A percentile compares a stretch with the other conserved stretches of the same genome.
Evolutionary conservation across 1,140 invertebrate species (phyloP).

Genomic region (Trichonephila clavata): DNA sequence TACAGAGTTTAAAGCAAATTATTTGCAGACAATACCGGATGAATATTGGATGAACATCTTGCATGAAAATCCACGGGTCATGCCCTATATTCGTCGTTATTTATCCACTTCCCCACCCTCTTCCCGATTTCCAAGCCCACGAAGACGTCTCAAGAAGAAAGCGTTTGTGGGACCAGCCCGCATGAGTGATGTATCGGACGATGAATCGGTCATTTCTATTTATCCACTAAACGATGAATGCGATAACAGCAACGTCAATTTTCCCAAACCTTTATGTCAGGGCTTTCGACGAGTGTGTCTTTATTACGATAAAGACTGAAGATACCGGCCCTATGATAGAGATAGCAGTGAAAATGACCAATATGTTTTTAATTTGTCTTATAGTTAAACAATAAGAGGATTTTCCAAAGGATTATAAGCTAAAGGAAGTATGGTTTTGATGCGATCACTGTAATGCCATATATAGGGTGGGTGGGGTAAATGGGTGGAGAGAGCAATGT

Average conservation of each 20-base stretch:
- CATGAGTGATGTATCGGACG: too few relatives aligned
- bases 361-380: not conserved
- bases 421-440: not conserved
- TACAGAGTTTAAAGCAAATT: not conserved
- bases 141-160: too few relatives aligned
- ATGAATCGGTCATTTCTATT: too few relatives aligned
- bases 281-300: too few relatives aligned
- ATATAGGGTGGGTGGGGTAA: not conserved
- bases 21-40: not conserved
- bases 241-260: too few relatives aligned
- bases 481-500: not conserved
- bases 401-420: slow-evolving; percentile 50
- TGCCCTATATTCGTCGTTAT: too few relatives aligned
- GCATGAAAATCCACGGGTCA: too few relatives aligned
- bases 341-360: not conserved
- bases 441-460: not conserved
- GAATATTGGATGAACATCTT: not conserved
- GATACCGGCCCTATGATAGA: not conserved
- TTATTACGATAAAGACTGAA: not conserved
- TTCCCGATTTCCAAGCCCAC: too few relatives aligned
- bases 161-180: too few relatives aligned
- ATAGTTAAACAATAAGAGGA: slow-evolving; percentile 20
- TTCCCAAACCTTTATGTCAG: too few relatives aligned
- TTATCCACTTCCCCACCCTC: too few relatives aligned
- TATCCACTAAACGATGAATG: too few relatives aligned